Percentiles rank a stretch among this genome's conserved stretches.
These are phyloP conservation scores for Temnothorax unifasciatus DNA, from an alignment of 2,888 invertebrate genomes.

Conservation along the genomic window DNA sequence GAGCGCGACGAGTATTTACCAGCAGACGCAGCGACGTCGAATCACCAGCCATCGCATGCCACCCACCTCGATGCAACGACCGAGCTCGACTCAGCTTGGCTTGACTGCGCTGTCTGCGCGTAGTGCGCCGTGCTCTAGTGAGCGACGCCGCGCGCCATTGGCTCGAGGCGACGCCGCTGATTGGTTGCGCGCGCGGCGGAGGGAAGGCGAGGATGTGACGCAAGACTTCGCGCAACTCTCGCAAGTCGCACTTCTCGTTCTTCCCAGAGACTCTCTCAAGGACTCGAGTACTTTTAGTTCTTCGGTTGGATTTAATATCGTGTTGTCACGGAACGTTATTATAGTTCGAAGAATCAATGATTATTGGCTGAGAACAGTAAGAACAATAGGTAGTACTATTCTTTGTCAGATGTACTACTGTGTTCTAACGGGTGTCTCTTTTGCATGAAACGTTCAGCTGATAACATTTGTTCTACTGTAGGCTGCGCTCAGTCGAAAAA, in stretches of 20 bases:
- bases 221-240: neutral
- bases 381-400: too few species aligned
- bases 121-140: neutral
- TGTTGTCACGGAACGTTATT: neutral
- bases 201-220: neutral
- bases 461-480: too few species aligned
- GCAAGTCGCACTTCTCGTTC: neutral
- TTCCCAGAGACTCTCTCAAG: too few species aligned
- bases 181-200: neutral
- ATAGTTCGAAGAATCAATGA: neutral
- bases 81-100: slow-evolving; percentile 39
- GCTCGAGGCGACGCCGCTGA: neutral
- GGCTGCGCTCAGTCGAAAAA: too few species aligned
- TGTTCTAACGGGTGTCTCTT: too few species aligned
- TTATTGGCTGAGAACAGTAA: neutral
- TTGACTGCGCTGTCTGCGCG: slow-evolving; percentile 52
- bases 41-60: slow-evolving; percentile 66
- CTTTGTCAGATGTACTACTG: too few species aligned
- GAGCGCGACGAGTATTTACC: slow-evolving; percentile 22
- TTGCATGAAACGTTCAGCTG: too few species aligned
- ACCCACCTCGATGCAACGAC: slow-evolving; percentile 41
- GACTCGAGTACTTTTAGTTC: neutral
- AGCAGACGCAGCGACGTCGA: slow-evolving; percentile 29
- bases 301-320: neutral
- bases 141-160: neutral